Conservation (phyloP, 2,888 invertebrate species). For the Metellina segmentata region DNA sequence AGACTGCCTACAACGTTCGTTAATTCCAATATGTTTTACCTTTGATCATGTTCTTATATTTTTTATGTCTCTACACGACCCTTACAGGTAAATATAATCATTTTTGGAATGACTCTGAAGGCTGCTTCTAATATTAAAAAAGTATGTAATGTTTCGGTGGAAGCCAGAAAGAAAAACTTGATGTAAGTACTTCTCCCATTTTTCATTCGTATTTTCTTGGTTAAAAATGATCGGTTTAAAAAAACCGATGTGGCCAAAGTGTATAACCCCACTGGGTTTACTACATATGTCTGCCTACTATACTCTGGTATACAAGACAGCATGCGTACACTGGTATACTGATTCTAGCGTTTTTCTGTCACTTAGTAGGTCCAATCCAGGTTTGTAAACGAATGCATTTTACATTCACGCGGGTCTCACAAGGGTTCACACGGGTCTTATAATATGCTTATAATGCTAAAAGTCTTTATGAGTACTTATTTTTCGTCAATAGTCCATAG, state of each 20-base stretch:
- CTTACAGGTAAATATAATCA: slow-evolving; percentile 54
- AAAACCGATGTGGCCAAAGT: not conserved
- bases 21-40: not conserved
- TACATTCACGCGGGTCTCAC: too few species aligned
- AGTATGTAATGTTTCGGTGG: not conserved
- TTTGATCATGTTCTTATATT: not conserved
- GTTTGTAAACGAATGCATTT: too few species aligned
- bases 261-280: too few species aligned
- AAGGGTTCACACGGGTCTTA: too few species aligned
- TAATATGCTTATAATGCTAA: too few species aligned
- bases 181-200: slow-evolving; percentile 18
- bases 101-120: slow-evolving; percentile 46
- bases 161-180: slow-evolving; percentile 29
- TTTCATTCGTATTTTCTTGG: not conserved
- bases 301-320: too few species aligned
- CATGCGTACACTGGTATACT: too few species aligned
- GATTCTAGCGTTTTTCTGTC: too few species aligned
- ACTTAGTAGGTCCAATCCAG: too few species aligned
- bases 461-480: too few species aligned
- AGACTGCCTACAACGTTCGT: not conserved
- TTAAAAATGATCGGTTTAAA: not conserved
- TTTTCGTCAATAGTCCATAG: too few species aligned
- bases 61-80: not conserved
- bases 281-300: too few species aligned
- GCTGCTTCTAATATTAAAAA: slow-evolving; percentile 48